Evolutionary conservation across 1,140 invertebrate species (phyloP), one percentile per base, ranked within the genome.

Genomic region (Eumaeus atala): DNA sequence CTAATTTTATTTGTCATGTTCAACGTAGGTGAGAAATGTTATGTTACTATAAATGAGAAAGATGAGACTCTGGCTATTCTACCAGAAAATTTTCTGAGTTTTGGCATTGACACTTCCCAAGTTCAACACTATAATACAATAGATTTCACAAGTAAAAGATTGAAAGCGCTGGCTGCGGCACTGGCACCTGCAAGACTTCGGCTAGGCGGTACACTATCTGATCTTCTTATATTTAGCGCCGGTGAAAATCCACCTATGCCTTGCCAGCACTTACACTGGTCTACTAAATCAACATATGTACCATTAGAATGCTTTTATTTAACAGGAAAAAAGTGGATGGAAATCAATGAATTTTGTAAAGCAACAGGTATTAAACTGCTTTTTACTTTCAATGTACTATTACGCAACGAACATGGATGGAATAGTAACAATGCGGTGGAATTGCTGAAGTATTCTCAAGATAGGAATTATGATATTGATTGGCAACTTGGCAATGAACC

Each of bases 401-500:
- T 90, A 3, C 88, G 93, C 60, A 87, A 89, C 69, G 53, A 74
- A n/a, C 78, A 90, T 70, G 83, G 80, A 11, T 95, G 93, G 93
- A 83, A 92, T 79, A 78, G 87, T 28, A 72, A 74, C 9, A 94
- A 95, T 88, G 91, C 92, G 10, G 74, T 79, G 55, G 70, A 90
- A 58, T 81, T 95, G 12, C 82, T 95, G 48, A 59, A 87, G 51
- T 93, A 91, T 75, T 90, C 91, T 10, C 87, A 83, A 57, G 49
- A 74, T 7, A 66, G 82, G 16, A 84, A 90, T 44, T 77, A 88
- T 67, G 66, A 88, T 51, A 62, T 92, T 2, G 90, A 92, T 62
- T 94, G 92, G 91, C 92, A 94, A 75, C 82, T 94, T 36, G 93
- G 93, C 61, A 94, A 95, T 89, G 93, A 93, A 80, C 92, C 92